Evolutionary conservation across 2,888 invertebrate species (phyloP).

Genomic region (Tenthredo scrophulariae): DNA sequence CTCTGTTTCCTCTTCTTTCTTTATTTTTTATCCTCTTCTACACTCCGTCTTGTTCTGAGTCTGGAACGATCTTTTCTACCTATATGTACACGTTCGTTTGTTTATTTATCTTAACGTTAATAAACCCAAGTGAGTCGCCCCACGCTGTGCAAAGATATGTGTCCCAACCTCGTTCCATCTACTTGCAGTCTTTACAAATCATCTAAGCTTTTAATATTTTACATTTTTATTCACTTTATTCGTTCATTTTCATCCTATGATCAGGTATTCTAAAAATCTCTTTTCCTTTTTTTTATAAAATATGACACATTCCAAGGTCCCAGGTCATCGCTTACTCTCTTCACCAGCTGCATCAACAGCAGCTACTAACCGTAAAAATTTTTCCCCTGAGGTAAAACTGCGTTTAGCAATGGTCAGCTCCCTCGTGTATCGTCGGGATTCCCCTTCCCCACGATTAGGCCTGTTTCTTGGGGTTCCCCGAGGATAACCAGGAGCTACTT

Average conservation of each 20-base stretch:
- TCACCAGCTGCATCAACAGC: neutral
- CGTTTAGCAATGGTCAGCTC: constrained; percentile 51
- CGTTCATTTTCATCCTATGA: neutral
- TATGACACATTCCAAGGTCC: neutral
- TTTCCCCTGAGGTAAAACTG: constrained; percentile 22
- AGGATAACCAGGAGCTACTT: constrained; percentile 35
- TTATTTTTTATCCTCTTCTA: neutral
- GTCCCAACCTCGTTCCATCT: constrained; percentile 2
- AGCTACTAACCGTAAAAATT: neutral
- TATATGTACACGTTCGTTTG: constrained; percentile 56
- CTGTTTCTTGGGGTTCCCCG: constrained; percentile 33
- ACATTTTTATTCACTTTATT: neutral
- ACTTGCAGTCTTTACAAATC: neutral
- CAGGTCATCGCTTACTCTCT: neutral
- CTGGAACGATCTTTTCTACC: neutral
- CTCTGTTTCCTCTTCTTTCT: neutral
- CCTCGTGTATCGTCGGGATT: constrained; percentile 42
- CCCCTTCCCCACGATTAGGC: constrained; percentile 38
- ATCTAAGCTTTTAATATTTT: neutral
- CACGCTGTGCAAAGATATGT: constrained; percentile 33
- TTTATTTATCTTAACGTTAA: constrained; percentile 60
- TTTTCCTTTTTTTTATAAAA: neutral
- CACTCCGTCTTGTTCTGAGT: neutral
- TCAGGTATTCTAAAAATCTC: neutral
- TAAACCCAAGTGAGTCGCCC: constrained; percentile 51